A percentile compares a stretch with the other conserved stretches of the same genome.
These are phyloP conservation scores for Hydroisotoma schaefferi DNA, from an alignment of 2,888 invertebrate species.

Conservation along the genomic window DNA sequence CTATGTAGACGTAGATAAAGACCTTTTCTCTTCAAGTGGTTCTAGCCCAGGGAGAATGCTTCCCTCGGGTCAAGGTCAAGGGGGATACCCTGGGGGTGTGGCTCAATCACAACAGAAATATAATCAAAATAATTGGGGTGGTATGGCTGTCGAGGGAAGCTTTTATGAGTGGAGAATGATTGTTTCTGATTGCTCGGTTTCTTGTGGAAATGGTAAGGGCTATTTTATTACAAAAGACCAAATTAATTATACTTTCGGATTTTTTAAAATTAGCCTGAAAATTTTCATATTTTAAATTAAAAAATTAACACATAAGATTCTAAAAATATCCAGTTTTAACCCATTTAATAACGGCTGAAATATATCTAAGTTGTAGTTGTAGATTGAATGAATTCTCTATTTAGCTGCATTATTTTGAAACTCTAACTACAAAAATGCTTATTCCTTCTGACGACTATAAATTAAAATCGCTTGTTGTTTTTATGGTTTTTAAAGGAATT, in stretches of 20 bases:
- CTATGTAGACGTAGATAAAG: conserved; percentile 22
- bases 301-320: too few species aligned
- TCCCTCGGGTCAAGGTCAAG: too few species aligned
- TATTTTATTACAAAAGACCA: too few species aligned
- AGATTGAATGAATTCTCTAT: too few species aligned
- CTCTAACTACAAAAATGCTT: too few species aligned
- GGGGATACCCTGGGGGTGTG: conserved; percentile 1
- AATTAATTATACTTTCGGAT: neutral
- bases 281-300: neutral
- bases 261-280: neutral
- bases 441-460: too few species aligned
- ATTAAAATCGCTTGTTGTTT: too few species aligned
- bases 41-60: neutral
- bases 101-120: neutral
- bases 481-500: conserved; percentile 29
- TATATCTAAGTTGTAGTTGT: too few species aligned
- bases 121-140: neutral
- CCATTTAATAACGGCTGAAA: too few species aligned
- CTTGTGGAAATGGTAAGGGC: conserved; percentile 44
- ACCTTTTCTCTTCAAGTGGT: conserved; percentile 1
- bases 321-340: too few species aligned
- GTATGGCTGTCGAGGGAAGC: conserved; percentile 43
- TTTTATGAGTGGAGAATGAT: conserved; percentile 48
- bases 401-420: too few species aligned
- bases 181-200: conserved; percentile 45